Percentiles rank a stretch among this genome's conserved stretches.
Conservation (phyloP, 2,113 vertebrate genomes). For the Meleagris gallopavo region DNA sequence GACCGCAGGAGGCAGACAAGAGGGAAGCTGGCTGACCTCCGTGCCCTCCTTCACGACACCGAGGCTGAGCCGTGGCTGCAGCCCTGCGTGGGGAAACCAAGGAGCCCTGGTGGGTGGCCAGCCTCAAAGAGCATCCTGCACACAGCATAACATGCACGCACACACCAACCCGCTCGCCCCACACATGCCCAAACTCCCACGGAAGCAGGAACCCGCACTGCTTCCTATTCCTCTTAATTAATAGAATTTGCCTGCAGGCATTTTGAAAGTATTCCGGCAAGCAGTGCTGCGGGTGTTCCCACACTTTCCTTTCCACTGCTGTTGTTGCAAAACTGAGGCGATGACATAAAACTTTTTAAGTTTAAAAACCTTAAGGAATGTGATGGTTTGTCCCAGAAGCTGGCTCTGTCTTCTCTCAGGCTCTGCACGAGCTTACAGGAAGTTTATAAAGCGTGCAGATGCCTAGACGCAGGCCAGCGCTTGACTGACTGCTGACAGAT, state of each 20-base stretch:
- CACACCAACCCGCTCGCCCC: not conserved
- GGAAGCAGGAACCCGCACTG: not conserved
- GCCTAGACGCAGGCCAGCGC: not conserved
- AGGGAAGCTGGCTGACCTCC: not conserved
- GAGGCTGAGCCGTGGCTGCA: rapidly evolving
- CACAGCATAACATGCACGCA: not conserved
- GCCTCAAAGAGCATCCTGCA: not conserved
- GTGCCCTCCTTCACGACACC: not conserved
- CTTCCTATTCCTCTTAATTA: slow-evolving; percentile 30
- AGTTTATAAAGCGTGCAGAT: slow-evolving; percentile 32
- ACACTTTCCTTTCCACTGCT: slow-evolving; percentile 40
- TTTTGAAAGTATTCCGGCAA: not conserved
- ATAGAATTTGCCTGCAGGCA: not conserved
- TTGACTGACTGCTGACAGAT: slow-evolving; percentile 29
- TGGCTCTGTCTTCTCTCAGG: not conserved
- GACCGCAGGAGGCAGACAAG: not conserved
- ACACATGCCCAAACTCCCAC: not conserved
- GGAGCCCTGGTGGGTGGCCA: not conserved
- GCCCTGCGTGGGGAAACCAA: rapidly evolving
- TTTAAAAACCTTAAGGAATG: not conserved
- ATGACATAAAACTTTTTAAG: not conserved
- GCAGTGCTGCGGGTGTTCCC: not conserved
- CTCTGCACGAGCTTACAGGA: slow-evolving; percentile 25
- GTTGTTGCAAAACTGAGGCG: slow-evolving; percentile 26
- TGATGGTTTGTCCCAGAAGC: not conserved